A percentile compares a stretch with the other conserved stretches of the same genome.
These are phyloP conservation scores for Ormia ochracea DNA, from an alignment of 2,888 invertebrate species.

Conservation along the genomic window DNA sequence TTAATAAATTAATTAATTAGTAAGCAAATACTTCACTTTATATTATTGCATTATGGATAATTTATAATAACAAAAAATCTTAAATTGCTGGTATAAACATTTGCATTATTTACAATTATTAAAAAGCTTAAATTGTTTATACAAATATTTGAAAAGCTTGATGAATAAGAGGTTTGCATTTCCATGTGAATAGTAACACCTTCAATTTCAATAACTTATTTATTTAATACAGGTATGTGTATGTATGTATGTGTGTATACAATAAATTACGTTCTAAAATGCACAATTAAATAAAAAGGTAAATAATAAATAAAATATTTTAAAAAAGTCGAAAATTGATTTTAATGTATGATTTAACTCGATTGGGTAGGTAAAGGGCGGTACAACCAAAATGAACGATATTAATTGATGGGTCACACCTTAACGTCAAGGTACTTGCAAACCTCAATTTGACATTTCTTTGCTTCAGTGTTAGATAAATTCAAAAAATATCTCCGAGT, in stretches of 20 bases:
- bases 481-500: too few relatives aligned
- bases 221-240: too few relatives aligned
- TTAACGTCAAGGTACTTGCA: too few relatives aligned
- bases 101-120: neutral
- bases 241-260: neutral
- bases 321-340: neutral
- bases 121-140: neutral
- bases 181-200: neutral
- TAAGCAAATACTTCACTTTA: neutral
- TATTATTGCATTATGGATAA: too few relatives aligned
- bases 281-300: neutral
- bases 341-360: neutral
- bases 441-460: too few relatives aligned
- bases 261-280: constrained; percentile 4
- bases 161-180: neutral
- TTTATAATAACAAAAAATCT: too few relatives aligned
- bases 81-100: too few relatives aligned
- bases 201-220: constrained; percentile 7
- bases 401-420: too few relatives aligned
- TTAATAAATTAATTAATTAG: constrained; percentile 4
- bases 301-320: neutral
- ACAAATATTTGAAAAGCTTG: neutral
- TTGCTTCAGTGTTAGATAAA: too few relatives aligned
- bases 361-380: too few relatives aligned
- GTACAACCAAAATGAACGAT: too few relatives aligned